These are phyloP conservation scores for Pongo abelii DNA, from an alignment of 2,113 vertebrate species.

Conservation along the genomic window DNA sequence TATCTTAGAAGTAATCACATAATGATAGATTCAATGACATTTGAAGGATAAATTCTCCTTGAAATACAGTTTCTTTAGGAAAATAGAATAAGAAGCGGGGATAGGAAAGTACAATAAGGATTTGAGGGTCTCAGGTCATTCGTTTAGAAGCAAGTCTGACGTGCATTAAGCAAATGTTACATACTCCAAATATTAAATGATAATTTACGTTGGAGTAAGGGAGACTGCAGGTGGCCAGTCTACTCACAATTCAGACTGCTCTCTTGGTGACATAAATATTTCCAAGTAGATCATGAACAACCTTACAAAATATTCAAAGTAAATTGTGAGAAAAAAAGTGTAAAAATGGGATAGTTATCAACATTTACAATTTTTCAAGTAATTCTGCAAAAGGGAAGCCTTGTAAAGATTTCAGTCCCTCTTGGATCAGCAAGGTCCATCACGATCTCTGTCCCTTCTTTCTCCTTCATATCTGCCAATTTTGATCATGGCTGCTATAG, in stretches of 20 bases:
- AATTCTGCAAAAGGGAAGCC: not conserved
- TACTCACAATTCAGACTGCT: not conserved
- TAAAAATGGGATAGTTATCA: not conserved
- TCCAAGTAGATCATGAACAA: not conserved
- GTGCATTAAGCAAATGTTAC: constrained; percentile 50
- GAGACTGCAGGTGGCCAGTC: not conserved
- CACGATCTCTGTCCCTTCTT: not conserved
- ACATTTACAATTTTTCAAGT: not conserved
- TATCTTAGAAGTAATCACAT: constrained; percentile 16
- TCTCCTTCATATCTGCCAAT: not conserved
- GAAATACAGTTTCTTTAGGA: constrained; percentile 43
- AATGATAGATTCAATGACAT: not conserved
- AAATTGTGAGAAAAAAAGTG: not conserved
- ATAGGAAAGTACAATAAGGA: constrained; percentile 43
- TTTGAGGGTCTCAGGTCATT: constrained; percentile 31
- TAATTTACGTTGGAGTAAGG: not conserved
- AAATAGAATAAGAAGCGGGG: constrained; percentile 44
- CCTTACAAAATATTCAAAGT: not conserved
- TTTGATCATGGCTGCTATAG: not conserved
- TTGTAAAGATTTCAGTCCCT: not conserved
- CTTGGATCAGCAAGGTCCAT: not conserved
- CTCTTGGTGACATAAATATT: constrained; percentile 25
- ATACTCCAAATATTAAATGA: constrained; percentile 49
- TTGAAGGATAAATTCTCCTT: constrained; percentile 59
- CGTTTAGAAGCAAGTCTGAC: constrained; percentile 33